Evolutionary conservation across 1,140 invertebrate species (phyloP), one percentile per base, ranked within the genome.

Genomic region (Eurosta solidaginis): DNA sequence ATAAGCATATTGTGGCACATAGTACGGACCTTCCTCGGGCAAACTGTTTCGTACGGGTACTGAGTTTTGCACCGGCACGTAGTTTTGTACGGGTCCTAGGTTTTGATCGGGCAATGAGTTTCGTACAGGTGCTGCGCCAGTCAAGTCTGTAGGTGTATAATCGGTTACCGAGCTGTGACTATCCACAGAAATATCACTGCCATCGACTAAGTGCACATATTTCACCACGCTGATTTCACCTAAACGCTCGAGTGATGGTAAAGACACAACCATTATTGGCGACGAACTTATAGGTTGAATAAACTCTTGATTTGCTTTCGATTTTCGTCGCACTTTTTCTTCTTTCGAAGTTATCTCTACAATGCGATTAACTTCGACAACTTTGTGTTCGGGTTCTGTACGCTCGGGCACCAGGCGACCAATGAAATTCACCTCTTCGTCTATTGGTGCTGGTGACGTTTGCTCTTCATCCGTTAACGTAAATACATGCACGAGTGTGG

Each of bases 151-250:
- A 59, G 85, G 84, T 12, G 83, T 86, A 29, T 88, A 87, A 29
- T 88, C 86, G 1, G 83, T 84, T 0, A 88, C 87, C 1, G 83
- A 86, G 78, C 86, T 87, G 68, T 83, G 84, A 1, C 86, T 84
- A 54, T 82, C 86, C 63, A 89, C 83, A 22, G 81, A 81, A n/a
- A 87, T 85, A 9, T 84, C 81, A 17, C 84, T 83, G 52, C 84
- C 83, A 42, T 86, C 82, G 17, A 92, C 90, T 73, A 92, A 88
- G 84, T 92, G 92, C 25, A 93, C 92, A 44, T 91, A 89, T 78
- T 91, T 92, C 74, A 91, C 90, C 81, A 92, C 88, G 84, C 90
- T 92, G 0, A 93, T 91, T 86, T 91, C 92, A 76, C 92, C 92
- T 77, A 92, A 90, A 89, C 91, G 91, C 82, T 92, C 90, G 2